These are phyloP conservation scores for Celastrina argiolus DNA, from an alignment of 2,888 invertebrate species.

Conservation along the genomic window DNA sequence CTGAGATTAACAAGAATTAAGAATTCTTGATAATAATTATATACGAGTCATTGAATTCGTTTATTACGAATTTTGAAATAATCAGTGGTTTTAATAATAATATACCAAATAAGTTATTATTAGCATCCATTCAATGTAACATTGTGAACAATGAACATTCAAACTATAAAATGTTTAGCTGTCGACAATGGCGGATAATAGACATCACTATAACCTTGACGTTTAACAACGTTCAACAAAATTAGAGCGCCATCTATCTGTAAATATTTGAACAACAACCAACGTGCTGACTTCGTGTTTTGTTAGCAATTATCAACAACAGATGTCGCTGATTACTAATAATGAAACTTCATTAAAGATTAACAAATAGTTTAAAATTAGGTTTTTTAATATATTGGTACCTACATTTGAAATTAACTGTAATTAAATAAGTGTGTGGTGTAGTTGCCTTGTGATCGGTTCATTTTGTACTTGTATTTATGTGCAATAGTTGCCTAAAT, in stretches of 20 bases:
- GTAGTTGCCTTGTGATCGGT: too few species aligned
- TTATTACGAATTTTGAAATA: too few species aligned
- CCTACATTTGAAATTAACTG: too few species aligned
- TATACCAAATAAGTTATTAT: too few species aligned
- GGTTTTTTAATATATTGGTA: too few species aligned
- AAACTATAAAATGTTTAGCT: background rate
- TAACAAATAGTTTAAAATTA: background rate
- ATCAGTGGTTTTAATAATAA: too few species aligned
- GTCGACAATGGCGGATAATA: background rate
- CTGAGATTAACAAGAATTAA: too few species aligned
- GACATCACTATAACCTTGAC: slow-evolving; percentile 26
- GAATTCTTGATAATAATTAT: too few species aligned
- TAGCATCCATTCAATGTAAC: background rate
- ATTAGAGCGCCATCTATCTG: slow-evolving; percentile 26
- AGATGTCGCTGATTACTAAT: slow-evolving; percentile 26
- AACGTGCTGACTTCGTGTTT: background rate
- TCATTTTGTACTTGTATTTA: too few species aligned
- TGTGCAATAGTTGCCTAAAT: too few species aligned
- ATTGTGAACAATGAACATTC: background rate
- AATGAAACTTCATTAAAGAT: background rate
- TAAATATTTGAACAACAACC: slow-evolving; percentile 24
- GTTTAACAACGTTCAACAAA: background rate
- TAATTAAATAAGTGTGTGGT: too few species aligned
- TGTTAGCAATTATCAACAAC: background rate
- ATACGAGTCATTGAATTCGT: too few species aligned